A percentile compares a stretch with the other conserved stretches of the same genome.
These are phyloP conservation scores for Caloenas nicobarica DNA, from an alignment of 2,113 vertebrate species.

Conservation along the genomic window DNA sequence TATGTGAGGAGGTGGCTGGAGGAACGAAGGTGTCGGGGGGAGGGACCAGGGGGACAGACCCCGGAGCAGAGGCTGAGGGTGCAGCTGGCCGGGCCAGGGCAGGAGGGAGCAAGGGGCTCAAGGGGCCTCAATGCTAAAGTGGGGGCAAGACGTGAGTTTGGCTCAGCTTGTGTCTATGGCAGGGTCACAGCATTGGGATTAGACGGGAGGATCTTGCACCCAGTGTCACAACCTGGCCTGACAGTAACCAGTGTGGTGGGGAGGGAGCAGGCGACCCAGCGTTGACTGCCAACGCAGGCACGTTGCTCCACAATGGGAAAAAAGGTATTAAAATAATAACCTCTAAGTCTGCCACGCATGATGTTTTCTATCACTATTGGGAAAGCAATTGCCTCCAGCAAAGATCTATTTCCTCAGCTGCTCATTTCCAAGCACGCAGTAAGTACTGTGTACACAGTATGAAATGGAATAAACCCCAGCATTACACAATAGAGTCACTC, in stretches of 20 bases:
- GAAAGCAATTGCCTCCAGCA: constrained; percentile 66
- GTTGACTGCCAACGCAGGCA: fast-evolving
- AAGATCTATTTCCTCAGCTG: constrained; percentile 52
- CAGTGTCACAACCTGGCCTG: background rate
- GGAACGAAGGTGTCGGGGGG: background rate
- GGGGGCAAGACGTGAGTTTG: background rate
- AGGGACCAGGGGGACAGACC: fast-evolving
- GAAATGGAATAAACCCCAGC: constrained; percentile 41
- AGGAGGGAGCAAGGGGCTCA: background rate
- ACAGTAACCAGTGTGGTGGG: fast-evolving
- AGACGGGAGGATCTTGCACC: background rate
- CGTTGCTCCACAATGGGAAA: background rate
- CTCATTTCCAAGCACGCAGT: background rate
- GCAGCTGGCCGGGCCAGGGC: background rate
- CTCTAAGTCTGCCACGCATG: constrained; percentile 1
- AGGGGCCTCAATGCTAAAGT: fast-evolving
- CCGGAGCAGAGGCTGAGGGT: too few species aligned
- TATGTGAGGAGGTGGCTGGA: background rate
- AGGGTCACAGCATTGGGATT: fast-evolving
- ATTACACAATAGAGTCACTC: constrained; percentile 6
- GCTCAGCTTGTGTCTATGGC: background rate
- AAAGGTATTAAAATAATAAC: constrained; percentile 24
- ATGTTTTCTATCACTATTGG: constrained; percentile 43
- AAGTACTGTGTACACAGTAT: constrained; percentile 1
- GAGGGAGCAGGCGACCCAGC: fast-evolving